A percentile compares a stretch with the other conserved stretches of the same genome.
Conservation (phyloP, 2,113 vertebrate species). For the Baryphthengus martii region DNA sequence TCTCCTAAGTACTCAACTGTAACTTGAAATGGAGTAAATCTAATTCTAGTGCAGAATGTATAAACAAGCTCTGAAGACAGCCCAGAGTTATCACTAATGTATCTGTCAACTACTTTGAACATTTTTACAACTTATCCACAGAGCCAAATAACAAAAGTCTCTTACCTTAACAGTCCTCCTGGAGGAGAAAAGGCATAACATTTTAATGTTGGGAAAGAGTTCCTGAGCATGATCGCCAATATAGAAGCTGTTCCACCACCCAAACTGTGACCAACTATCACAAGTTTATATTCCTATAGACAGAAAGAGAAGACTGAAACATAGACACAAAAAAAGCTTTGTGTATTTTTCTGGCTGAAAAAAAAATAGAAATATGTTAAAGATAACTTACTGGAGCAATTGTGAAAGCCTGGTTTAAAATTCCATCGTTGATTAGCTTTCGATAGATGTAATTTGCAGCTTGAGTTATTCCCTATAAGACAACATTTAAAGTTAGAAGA, state of each 20-base stretch:
- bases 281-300: constrained; percentile 88
- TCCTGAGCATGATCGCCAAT: constrained; percentile 82
- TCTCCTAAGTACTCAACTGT: accelerated
- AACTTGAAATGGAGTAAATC: background rate
- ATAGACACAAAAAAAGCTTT: background rate
- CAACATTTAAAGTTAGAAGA: background rate
- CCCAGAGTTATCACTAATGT: background rate
- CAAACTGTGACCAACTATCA: constrained; percentile 94
- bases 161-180: constrained; percentile 91
- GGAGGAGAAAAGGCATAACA: constrained; percentile 95
- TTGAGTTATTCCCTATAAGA: constrained; percentile 87
- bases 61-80: background rate
- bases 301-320: background rate
- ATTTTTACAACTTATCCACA: background rate
- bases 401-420: constrained; percentile 92
- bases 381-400: constrained; percentile 84
- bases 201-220: constrained; percentile 78
- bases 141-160: background rate
- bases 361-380: background rate
- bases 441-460: constrained; percentile 88
- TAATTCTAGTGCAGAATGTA: background rate
- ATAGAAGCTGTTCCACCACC: constrained; percentile 88
- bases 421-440: constrained; percentile 88
- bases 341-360: background rate
- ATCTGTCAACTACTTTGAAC: background rate